A percentile compares a stretch with the other conserved stretches of the same genome.
Conservation (phyloP, 2,888 invertebrate genomes). For the Eilema sororculum region DNA sequence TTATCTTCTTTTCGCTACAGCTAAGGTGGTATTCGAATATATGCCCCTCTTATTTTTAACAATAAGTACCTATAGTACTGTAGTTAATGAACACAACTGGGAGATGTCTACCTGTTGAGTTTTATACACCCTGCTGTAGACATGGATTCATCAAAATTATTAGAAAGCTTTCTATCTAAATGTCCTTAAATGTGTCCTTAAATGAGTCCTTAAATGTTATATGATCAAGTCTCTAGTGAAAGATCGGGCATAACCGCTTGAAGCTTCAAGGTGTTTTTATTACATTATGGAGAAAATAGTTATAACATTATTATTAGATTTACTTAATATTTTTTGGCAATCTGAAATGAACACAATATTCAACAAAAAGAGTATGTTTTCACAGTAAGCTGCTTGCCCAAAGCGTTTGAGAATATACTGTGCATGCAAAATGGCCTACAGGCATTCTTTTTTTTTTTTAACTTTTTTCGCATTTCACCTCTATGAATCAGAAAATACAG, state of each 20-base stretch:
- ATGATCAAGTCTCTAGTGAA: too few relatives aligned
- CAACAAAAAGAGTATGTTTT: too few relatives aligned
- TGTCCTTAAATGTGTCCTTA: too few relatives aligned
- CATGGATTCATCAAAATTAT: too few relatives aligned
- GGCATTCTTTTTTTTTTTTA: neutral
- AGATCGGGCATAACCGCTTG: too few relatives aligned
- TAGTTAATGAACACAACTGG: neutral
- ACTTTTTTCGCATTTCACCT: neutral
- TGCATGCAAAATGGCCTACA: neutral
- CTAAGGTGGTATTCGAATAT: neutral
- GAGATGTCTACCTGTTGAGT: neutral
- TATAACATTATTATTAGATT: too few relatives aligned
- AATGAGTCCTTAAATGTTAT: neutral
- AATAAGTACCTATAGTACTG: neutral
- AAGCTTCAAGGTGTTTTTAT: too few relatives aligned
- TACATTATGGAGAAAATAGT: too few relatives aligned
- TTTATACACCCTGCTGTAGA: neutral
- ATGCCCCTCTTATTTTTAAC: neutral
- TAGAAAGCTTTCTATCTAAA: neutral
- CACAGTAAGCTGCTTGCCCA: neutral
- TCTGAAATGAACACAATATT: too few relatives aligned
- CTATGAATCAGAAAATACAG: neutral
- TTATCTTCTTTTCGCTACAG: conserved; percentile 4
- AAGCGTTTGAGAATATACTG: neutral
- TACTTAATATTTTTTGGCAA: too few relatives aligned